These are phyloP conservation scores for Melinopterus prodromus DNA, from an alignment of 2,888 invertebrate genomes.

Conservation along the genomic window DNA sequence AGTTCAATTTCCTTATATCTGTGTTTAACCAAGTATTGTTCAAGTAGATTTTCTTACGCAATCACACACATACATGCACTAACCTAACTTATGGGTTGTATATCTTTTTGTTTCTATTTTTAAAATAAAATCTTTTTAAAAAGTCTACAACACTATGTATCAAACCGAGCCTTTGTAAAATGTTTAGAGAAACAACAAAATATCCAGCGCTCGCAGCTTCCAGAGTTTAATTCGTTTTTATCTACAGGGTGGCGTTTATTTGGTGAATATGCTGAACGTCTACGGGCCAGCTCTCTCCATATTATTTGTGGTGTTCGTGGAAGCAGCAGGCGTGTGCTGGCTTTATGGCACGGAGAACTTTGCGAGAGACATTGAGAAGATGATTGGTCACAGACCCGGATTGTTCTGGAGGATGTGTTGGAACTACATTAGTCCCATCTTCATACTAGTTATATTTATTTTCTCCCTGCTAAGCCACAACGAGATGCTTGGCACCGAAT, in stretches of 20 bases:
- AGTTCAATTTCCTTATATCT: too few relatives aligned
- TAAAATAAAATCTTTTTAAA: too few relatives aligned
- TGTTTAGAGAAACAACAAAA: conserved; percentile 4
- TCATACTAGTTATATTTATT: conserved; percentile 85
- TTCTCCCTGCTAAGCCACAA: conserved; percentile 83
- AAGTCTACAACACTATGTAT: not conserved
- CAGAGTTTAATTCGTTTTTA: conserved; percentile 30
- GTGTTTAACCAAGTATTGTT: too few relatives aligned
- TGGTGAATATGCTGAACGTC: conserved; percentile 86
- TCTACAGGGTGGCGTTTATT: conserved; percentile 82
- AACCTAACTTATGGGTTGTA: too few relatives aligned
- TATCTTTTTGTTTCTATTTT: too few relatives aligned
- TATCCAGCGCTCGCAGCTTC: not conserved
- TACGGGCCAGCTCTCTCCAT: conserved; percentile 90
- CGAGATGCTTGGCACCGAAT: conserved; percentile 79
- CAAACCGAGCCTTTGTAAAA: not conserved
- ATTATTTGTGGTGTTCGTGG: conserved; percentile 90
- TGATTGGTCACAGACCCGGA: conserved; percentile 83
- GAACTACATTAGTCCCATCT: conserved; percentile 87
- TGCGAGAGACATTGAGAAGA: conserved; percentile 80
- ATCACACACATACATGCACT: too few relatives aligned
- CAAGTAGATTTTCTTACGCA: too few relatives aligned
- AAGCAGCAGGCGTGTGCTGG: conserved; percentile 90
- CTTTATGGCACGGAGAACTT: conserved; percentile 86
- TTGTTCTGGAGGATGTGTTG: conserved; percentile 86